Percentiles rank a stretch among this genome's conserved stretches.
Conservation (phyloP, 2,113 vertebrate species). For the Hypanus sabinus region DNA sequence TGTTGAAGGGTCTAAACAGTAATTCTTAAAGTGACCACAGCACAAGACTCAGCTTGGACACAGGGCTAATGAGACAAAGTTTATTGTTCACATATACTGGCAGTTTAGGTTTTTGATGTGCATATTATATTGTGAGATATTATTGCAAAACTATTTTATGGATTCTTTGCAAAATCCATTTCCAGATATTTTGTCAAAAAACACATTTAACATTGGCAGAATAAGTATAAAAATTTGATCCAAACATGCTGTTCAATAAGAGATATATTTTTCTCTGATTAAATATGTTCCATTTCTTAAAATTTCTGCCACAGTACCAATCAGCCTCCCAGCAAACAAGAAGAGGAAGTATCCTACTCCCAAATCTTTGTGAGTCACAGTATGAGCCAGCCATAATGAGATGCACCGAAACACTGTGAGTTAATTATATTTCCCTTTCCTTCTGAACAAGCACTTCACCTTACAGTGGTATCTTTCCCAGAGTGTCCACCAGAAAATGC, state of each 20-base stretch:
- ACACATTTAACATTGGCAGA: background rate
- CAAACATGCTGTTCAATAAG: background rate
- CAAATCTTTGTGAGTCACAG: background rate
- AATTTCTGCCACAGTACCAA: background rate
- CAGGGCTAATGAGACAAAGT: background rate
- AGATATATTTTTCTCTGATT: background rate
- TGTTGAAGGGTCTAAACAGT: background rate
- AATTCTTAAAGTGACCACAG: background rate
- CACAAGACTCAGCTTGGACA: background rate
- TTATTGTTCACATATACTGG: background rate
- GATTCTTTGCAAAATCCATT: background rate
- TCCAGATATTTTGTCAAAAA: background rate
- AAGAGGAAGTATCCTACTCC: background rate
- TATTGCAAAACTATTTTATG: background rate
- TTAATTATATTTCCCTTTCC: background rate
- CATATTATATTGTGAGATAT: background rate
- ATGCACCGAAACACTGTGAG: slow-evolving; percentile 1
- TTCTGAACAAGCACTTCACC: background rate
- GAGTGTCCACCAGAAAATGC: background rate
- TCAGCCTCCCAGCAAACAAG: background rate
- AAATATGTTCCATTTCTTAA: background rate
- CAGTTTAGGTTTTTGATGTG: no score
- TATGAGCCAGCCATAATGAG: background rate
- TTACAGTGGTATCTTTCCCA: background rate
- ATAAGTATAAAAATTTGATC: background rate